Conservation (phyloP, 2,113 vertebrate genomes). For the Mustelus asterias region DNA sequence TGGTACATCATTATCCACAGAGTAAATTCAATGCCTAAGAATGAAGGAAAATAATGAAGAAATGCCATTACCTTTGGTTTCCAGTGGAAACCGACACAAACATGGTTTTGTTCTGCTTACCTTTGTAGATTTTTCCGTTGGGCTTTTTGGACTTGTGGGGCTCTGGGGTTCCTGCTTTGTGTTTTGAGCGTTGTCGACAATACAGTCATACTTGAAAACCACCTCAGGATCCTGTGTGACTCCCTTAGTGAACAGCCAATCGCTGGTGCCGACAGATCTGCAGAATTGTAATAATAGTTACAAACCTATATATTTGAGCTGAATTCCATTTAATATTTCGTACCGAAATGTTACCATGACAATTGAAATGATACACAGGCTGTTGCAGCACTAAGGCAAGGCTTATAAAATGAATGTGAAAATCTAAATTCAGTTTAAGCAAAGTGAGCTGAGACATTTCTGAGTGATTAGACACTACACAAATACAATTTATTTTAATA, state of each 20-base stretch:
- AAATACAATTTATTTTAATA: neutral
- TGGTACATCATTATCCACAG: neutral
- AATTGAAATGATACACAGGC: neutral
- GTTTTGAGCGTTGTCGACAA: neutral
- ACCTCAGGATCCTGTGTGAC: neutral
- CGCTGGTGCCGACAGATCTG: neutral
- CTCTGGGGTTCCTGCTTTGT: neutral
- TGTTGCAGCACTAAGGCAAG: neutral
- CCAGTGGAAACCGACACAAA: neutral
- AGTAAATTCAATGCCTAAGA: neutral
- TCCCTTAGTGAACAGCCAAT: neutral
- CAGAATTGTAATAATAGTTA: neutral
- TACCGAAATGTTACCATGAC: neutral
- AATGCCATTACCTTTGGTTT: neutral
- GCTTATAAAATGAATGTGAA: neutral
- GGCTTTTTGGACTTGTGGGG: conserved; percentile 19
- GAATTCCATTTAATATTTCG: neutral
- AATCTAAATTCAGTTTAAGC: neutral
- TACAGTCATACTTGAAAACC: neutral
- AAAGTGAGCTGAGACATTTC: neutral
- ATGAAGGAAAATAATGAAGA: neutral
- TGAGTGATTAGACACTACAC: neutral
- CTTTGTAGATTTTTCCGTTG: neutral
- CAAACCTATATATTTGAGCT: neutral
- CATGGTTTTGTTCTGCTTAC: neutral